phyloP scores from a whole-genome alignment of 2,888 invertebrate genomes.

The Rhodophaea formosa region DNA sequence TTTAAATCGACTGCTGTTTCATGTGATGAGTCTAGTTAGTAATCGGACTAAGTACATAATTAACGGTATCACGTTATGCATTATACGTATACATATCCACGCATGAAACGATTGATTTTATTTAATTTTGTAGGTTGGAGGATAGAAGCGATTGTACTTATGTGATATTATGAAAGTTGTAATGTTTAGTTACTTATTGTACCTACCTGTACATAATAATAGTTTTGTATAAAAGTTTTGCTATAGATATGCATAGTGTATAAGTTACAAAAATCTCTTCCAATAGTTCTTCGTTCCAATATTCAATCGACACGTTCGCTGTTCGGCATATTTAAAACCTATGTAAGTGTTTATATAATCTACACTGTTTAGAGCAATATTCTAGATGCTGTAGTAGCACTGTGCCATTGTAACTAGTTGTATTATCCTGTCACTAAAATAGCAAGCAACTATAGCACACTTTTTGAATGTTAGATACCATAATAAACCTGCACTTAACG shows the following conservation, averaged over 20 bases:
- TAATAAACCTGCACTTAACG: not conserved
- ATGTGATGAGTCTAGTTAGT: constrained; percentile 68
- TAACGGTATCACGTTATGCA: constrained; percentile 47
- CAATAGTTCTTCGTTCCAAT: constrained; percentile 47
- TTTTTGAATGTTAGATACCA: constrained; percentile 14
- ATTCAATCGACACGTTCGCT: constrained; percentile 38
- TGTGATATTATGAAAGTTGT: constrained; percentile 73
- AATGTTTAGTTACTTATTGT: constrained; percentile 62
- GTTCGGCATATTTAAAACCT: constrained; percentile 39
- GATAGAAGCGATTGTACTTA: constrained; percentile 69
- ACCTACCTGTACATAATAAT: constrained; percentile 65
- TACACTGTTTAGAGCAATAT: constrained; percentile 26
- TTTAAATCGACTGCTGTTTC: constrained; percentile 78
- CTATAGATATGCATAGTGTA: constrained; percentile 38
- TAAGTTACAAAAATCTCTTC: constrained; percentile 53
- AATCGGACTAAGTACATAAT: constrained; percentile 35
- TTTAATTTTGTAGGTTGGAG: constrained; percentile 49
- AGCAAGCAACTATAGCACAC: constrained; percentile 17
- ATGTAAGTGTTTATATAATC: constrained; percentile 4
- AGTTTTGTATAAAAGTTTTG: constrained; percentile 53
- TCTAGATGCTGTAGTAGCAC: constrained; percentile 34
- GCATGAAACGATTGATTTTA: constrained; percentile 61
- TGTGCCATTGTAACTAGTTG: constrained; percentile 42
- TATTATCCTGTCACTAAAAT: constrained; percentile 27
- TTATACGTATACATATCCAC: constrained; percentile 62